Conservation (phyloP, 2,113 vertebrate genomes). For the Syngnathus typhle region DNA sequence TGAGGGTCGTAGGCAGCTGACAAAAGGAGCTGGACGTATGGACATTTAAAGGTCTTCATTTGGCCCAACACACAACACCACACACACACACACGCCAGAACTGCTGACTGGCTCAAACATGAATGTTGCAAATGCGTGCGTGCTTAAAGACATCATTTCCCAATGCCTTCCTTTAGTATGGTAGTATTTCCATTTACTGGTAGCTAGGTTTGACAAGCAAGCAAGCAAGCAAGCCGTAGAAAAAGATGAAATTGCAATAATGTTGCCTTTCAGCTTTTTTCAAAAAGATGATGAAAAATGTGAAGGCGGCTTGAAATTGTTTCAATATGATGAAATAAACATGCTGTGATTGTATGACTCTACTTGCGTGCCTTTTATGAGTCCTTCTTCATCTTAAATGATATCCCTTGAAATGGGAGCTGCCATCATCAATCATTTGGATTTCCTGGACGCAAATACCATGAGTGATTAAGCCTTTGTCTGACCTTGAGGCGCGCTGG, state of each 20-base stretch:
- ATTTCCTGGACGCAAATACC: slow-evolving; percentile 4
- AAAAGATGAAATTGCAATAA: not conserved
- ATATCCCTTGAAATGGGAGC: not conserved
- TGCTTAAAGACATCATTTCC: not conserved
- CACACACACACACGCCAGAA: not conserved
- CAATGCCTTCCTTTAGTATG: not conserved
- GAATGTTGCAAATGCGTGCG: not conserved
- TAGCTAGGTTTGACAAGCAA: not conserved
- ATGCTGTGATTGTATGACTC: not conserved
- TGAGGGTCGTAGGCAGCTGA: too few relatives aligned
- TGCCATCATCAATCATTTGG: not conserved
- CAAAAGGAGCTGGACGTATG: too few relatives aligned
- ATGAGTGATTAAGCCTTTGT: not conserved
- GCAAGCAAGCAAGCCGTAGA: not conserved
- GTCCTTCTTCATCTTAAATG: not conserved
- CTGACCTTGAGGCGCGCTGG: not conserved
- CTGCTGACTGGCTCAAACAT: too few relatives aligned
- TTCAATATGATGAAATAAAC: not conserved
- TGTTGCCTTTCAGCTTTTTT: not conserved
- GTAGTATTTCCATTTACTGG: not conserved
- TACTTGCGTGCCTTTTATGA: not conserved
- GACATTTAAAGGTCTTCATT: not conserved
- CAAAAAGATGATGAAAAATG: not conserved
- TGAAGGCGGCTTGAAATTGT: not conserved
- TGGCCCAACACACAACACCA: too few relatives aligned